A percentile compares a stretch with the other conserved stretches of the same genome.
Evolutionary conservation across 2,113 vertebrate genomes (phyloP).

Genomic region (Mungos mungo): DNA sequence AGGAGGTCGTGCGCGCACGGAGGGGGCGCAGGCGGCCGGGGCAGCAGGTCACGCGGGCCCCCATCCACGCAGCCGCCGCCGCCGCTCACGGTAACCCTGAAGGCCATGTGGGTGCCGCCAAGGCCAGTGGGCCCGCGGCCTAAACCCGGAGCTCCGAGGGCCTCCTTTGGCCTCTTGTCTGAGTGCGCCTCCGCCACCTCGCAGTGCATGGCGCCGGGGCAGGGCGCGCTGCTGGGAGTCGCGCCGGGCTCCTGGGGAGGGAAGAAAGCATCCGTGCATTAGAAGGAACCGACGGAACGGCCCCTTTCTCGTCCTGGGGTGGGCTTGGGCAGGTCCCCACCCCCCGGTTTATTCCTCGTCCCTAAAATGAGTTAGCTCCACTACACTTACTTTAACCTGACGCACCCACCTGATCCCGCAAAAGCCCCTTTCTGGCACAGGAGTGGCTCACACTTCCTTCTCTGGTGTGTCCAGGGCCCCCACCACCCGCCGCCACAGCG

Average conservation of each 20-base stretch:
- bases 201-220: conserved; percentile 71
- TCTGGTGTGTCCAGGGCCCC: neutral
- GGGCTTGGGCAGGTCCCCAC: neutral
- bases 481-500: neutral
- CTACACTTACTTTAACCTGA: neutral
- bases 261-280: conserved; percentile 25
- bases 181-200: conserved; percentile 61
- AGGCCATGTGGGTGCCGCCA: conserved; percentile 67
- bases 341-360: neutral
- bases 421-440: neutral
- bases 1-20: conserved; percentile 66
- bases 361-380: neutral
- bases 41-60: conserved; percentile 15
- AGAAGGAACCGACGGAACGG: neutral
- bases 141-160: conserved; percentile 37
- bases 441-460: neutral
- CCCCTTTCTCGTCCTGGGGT: neutral
- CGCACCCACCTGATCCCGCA: neutral
- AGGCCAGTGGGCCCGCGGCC: conserved; percentile 39
- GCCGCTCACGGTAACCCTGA: conserved; percentile 68
- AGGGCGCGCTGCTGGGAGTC: conserved; percentile 28
- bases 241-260: conserved; percentile 52
- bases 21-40: conserved; percentile 23
- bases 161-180: conserved; percentile 77
- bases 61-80: conserved; percentile 33